Percentiles rank a stretch among this genome's conserved stretches.
Evolutionary conservation across 2,113 vertebrate species (phyloP).

Genomic region (Calcarius ornatus): DNA sequence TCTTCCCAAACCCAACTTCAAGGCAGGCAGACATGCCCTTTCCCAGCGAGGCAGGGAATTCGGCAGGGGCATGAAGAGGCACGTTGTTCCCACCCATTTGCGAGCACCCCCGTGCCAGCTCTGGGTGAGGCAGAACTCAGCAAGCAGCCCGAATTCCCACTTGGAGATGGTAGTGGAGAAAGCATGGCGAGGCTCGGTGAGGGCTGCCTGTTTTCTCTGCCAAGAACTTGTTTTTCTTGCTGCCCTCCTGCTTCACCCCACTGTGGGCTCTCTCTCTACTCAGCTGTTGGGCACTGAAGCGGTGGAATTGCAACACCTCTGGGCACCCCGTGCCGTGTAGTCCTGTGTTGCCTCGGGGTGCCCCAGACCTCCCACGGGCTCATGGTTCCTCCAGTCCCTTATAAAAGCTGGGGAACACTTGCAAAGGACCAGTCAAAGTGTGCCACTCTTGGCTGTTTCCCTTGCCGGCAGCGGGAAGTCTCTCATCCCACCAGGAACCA

Average conservation of each 20-base stretch:
- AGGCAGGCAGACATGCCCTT: neutral
- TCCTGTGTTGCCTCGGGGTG: neutral
- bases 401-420: fast-evolving
- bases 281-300: neutral
- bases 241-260: neutral
- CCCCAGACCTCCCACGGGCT: neutral
- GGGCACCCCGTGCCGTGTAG: fast-evolving
- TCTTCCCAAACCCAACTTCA: neutral
- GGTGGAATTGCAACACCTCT: neutral
- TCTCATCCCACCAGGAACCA: neutral
- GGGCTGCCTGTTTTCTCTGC: neutral
- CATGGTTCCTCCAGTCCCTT: fast-evolving
- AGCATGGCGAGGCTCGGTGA: neutral
- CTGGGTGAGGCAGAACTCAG: neutral
- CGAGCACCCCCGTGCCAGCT: neutral
- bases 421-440: neutral
- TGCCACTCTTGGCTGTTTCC: neutral
- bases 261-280: neutral
- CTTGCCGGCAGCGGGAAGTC: neutral
- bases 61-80: conserved; percentile 16
- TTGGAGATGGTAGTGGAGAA: neutral
- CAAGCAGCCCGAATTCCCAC: neutral
- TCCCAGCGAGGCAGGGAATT: neutral
- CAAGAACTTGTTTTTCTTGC: neutral
- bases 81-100: neutral